Conservation (phyloP, 1,140 invertebrate genomes). For the Limonius californicus region DNA sequence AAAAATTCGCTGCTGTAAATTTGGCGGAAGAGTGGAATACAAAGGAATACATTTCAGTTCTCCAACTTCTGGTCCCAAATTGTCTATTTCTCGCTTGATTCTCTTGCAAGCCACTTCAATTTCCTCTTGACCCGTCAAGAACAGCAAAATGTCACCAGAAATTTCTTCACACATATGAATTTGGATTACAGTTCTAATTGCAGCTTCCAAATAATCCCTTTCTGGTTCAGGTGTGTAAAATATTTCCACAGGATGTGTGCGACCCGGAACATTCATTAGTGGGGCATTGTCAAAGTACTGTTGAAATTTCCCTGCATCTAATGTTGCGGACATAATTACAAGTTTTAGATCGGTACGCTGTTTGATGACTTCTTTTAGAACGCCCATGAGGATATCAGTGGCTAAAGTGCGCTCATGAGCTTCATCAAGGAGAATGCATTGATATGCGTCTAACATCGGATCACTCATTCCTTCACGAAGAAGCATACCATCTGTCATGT, state of each 20-base stretch:
- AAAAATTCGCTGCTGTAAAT: conserved; percentile 96
- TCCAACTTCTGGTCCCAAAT: conserved; percentile 88
- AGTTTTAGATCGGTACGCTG: conserved; percentile 93
- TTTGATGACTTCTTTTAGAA: conserved; percentile 95
- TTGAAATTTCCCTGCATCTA: conserved; percentile 99
- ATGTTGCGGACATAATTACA: conserved; percentile 98
- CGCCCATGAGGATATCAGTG: conserved; percentile 98
- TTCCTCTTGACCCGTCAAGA: conserved; percentile 93
- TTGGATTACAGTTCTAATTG: conserved; percentile 97
- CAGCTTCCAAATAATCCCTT: conserved; percentile 96
- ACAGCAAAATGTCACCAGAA: conserved; percentile 85
- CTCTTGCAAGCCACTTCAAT: conserved; percentile 99
- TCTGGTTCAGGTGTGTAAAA: conserved; percentile 99
- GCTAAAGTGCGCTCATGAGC: conserved; percentile 98
- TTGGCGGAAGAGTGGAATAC: conserved; percentile 97
- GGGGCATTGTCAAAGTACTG: conserved; percentile 98
- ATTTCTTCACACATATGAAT: conserved; percentile 99
- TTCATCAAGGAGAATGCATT: conserved; percentile 95
- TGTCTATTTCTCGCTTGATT: conserved; percentile 95
- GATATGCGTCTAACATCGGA: conserved; percentile 94
- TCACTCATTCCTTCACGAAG: conserved; percentile 98
- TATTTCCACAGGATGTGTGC: conserved; percentile 96
- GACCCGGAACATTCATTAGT: conserved; percentile 95
- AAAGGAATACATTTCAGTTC: conserved; percentile 98
- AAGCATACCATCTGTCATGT: conserved; percentile 99